These are phyloP conservation scores for Grallaria varia DNA, from an alignment of 2,113 vertebrate genomes.

Conservation along the genomic window DNA sequence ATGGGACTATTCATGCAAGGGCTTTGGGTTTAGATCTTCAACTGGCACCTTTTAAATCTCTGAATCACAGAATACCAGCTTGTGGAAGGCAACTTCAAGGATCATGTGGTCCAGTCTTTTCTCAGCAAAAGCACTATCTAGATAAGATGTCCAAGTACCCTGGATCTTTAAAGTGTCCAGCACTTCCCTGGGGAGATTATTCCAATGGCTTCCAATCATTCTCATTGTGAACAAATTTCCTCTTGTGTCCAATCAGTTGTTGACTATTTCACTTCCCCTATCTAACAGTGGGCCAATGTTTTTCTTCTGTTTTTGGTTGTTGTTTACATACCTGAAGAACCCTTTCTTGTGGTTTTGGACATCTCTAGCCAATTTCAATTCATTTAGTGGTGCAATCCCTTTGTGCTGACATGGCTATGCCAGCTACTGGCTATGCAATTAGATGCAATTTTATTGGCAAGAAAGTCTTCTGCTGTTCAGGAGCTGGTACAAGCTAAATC, in stretches of 20 bases:
- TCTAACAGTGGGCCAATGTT: neutral
- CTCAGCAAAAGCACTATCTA: neutral
- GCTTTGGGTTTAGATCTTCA: neutral
- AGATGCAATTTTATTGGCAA: neutral
- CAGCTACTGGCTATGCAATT: neutral
- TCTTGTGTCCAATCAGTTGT: neutral
- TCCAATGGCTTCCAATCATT: neutral
- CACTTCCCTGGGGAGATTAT: neutral
- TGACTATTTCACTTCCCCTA: neutral
- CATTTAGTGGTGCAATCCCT: neutral
- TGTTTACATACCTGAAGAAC: neutral
- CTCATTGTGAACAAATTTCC: neutral
- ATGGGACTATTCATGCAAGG: neutral
- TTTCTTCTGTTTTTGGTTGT: neutral
- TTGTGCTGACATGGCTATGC: neutral
- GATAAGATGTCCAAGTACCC: neutral
- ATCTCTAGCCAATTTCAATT: neutral
- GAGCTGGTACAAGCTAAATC: neutral
- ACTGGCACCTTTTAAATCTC: neutral
- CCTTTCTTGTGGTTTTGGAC: neutral
- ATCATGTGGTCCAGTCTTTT: neutral
- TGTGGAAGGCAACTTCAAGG: neutral
- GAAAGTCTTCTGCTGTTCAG: neutral
- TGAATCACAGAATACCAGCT: neutral
- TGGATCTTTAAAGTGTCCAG: neutral